Evolutionary conservation across 2,113 vertebrate genomes (phyloP).

Genomic region (Zosterops borbonicus): DNA sequence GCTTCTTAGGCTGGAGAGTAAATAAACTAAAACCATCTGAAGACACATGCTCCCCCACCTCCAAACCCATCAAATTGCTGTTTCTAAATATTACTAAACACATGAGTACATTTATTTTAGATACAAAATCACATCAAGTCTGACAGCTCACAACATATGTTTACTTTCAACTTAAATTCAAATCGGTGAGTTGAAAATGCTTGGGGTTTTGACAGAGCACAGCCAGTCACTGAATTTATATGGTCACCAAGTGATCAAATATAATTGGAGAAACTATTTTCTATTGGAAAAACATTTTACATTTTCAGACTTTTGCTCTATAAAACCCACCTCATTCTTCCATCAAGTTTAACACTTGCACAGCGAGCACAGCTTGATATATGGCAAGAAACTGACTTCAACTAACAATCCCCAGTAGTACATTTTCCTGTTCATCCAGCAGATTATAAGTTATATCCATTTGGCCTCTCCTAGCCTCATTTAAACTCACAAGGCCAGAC

Average conservation of each 20-base stretch:
- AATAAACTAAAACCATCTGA: background rate
- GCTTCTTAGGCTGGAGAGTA: background rate
- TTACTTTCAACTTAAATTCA: conserved; percentile 23
- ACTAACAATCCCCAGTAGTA: background rate
- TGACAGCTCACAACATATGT: background rate
- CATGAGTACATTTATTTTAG: conserved; percentile 6
- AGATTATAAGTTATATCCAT: conserved; percentile 13
- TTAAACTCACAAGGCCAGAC: background rate
- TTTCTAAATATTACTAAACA: conserved; percentile 29
- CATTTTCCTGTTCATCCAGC: background rate
- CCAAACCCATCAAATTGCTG: background rate
- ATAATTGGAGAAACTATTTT: conserved; percentile 9
- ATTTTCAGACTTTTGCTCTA: conserved; percentile 48
- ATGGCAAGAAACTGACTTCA: background rate
- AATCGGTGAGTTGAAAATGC: background rate
- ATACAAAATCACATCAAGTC: background rate
- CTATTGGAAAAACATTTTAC: conserved; percentile 14
- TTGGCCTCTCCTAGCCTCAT: background rate
- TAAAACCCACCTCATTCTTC: background rate
- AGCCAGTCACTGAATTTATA: conserved; percentile 9
- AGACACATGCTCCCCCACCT: background rate
- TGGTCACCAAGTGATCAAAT: conserved; percentile 49
- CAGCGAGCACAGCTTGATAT: background rate
- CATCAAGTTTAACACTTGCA: background rate
- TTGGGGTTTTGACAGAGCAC: conserved; percentile 38